Evolutionary conservation across 2,888 invertebrate genomes (phyloP).

Genomic region (Bellardia bayeri): DNA sequence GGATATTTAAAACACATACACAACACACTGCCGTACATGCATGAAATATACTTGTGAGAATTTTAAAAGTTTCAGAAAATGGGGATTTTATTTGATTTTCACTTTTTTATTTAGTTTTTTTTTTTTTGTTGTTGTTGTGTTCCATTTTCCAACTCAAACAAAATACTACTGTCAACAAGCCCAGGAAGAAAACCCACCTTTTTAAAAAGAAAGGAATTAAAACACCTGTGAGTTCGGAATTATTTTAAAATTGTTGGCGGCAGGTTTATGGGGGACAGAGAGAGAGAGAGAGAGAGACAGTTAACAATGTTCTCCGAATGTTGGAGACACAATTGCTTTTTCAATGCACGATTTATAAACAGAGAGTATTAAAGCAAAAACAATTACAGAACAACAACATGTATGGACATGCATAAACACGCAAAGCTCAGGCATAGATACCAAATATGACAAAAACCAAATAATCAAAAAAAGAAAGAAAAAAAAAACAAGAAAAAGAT

Average conservation of each 20-base stretch:
- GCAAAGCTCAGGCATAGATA: constrained; percentile 60
- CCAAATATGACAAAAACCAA: constrained; percentile 9
- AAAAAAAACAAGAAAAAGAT: background rate
- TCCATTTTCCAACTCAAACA: background rate
- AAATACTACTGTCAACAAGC: constrained; percentile 28
- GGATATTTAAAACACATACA: constrained; percentile 5
- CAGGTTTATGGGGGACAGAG: background rate
- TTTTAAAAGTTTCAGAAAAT: constrained; percentile 21
- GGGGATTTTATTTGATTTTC: constrained; percentile 1
- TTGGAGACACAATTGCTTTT: constrained; percentile 4
- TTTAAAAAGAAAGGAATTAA: constrained; percentile 46
- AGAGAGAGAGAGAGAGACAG: background rate
- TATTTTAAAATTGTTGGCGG: background rate
- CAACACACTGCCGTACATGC: background rate
- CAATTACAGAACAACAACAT: constrained; percentile 28
- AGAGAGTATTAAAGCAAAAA: constrained; percentile 39
- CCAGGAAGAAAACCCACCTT: constrained; percentile 10
- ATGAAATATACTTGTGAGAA: background rate
- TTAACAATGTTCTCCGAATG: background rate
- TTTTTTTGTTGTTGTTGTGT: background rate
- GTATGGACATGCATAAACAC: constrained; percentile 60
- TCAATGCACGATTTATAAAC: background rate
- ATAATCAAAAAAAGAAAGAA: background rate
- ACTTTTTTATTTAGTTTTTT: background rate
- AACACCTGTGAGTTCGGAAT: constrained; percentile 61